phyloP scores from a whole-genome alignment of 2,888 invertebrate genomes.

The Polyploca ridens region DNA sequence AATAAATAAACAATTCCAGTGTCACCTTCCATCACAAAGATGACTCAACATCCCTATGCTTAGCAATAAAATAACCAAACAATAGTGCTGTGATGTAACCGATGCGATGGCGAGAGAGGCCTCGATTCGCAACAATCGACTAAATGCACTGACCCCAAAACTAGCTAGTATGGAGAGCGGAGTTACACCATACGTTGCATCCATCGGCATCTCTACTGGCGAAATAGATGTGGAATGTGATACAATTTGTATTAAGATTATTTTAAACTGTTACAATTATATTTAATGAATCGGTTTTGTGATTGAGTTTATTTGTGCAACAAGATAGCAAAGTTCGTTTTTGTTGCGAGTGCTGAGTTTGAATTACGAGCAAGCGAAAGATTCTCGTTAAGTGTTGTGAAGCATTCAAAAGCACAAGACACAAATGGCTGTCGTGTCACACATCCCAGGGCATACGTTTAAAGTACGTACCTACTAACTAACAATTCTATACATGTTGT shows the following conservation, averaged over 20 bases:
- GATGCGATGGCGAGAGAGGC: not conserved
- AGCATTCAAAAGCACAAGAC: too few relatives aligned
- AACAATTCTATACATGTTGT: too few relatives aligned
- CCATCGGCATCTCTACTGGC: slow-evolving; percentile 10
- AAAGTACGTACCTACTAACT: too few relatives aligned
- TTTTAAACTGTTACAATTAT: not conserved
- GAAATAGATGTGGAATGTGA: slow-evolving; percentile 9
- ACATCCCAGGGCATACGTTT: too few relatives aligned
- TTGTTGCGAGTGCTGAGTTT: too few relatives aligned
- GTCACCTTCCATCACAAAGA: not conserved
- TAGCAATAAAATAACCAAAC: slow-evolving; percentile 7
- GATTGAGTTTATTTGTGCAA: too few relatives aligned
- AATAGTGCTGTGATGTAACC: slow-evolving; percentile 10
- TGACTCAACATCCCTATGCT: not conserved
- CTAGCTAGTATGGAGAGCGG: slow-evolving; percentile 14
- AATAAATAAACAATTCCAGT: not conserved
- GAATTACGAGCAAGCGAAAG: too few relatives aligned
- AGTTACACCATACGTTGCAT: slow-evolving; percentile 18
- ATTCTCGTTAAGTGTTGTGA: too few relatives aligned
- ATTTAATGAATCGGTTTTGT: too few relatives aligned
- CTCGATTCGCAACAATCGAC: slow-evolving; percentile 15
- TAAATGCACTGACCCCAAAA: slow-evolving; percentile 20
- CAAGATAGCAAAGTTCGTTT: too few relatives aligned
- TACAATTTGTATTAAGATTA: not conserved
- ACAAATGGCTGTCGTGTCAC: too few relatives aligned